phyloP scores from a whole-genome alignment of 2,113 vertebrate species.

The Oncorhynchus gorbuscha region DNA sequence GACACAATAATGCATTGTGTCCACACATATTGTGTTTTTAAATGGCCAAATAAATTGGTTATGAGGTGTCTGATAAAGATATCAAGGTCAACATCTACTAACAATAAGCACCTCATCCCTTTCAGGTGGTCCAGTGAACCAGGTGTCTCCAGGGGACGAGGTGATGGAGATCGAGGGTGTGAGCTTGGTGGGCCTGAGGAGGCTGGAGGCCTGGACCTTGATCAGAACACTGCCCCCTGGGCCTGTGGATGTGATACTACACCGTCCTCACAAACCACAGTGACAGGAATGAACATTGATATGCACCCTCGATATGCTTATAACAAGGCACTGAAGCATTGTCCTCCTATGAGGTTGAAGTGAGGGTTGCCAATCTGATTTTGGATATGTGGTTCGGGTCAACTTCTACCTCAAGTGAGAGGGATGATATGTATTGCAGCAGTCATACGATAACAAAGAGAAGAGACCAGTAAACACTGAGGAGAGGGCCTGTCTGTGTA shows the following conservation, averaged over 20 bases:
- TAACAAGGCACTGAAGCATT: background rate
- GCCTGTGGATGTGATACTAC: slow-evolving; percentile 69
- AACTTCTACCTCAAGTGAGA: background rate
- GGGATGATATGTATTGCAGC: background rate
- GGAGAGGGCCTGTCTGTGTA: background rate
- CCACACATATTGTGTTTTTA: no score
- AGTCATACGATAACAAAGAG: background rate
- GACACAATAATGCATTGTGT: no score
- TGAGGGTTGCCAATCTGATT: background rate
- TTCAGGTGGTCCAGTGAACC: slow-evolving; percentile 70
- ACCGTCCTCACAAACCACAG: slow-evolving; percentile 39
- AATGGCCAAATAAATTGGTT: no score
- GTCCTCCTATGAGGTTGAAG: background rate
- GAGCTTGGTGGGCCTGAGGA: slow-evolving; percentile 64
- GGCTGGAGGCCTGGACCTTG: slow-evolving; percentile 74
- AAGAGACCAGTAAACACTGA: slow-evolving; percentile 16
- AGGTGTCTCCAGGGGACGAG: slow-evolving; percentile 72
- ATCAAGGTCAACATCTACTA: no score
- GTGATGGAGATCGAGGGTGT: slow-evolving; percentile 66
- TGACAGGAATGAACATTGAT: no score
- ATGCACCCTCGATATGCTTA: no score
- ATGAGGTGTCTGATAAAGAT: no score
- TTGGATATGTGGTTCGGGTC: background rate
- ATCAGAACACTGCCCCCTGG: slow-evolving; percentile 70
- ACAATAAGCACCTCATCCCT: background rate